Evolutionary conservation across 2,797 vertebrate genomes (phyloP).

Genomic region (Propithecus deckenii): DNA sequence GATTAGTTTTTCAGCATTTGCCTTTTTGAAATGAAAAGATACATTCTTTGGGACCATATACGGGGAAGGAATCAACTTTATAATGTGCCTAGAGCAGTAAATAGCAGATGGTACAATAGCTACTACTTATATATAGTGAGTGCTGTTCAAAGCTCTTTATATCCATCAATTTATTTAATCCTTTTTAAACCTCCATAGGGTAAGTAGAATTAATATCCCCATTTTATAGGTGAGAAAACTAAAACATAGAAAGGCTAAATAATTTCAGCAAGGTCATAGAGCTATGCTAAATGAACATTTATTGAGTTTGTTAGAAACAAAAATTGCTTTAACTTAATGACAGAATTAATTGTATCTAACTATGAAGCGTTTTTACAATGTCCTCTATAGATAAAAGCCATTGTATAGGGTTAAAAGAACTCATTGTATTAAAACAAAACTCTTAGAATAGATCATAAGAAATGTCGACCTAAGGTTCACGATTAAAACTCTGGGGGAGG

Average conservation of each 20-base stretch:
- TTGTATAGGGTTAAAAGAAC: background rate
- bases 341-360: background rate
- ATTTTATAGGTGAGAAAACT: background rate
- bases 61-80: background rate
- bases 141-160: background rate
- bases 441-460: background rate
- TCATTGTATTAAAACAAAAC: background rate
- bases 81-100: background rate
- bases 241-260: background rate
- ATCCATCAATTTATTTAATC: background rate
- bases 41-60: background rate
- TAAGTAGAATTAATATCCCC: background rate
- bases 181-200: background rate
- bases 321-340: background rate
- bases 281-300: background rate
- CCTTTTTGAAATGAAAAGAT: background rate
- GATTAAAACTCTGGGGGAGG: background rate
- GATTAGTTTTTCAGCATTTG: background rate
- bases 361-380: background rate
- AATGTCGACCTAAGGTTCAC: background rate
- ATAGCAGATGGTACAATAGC: rapidly evolving
- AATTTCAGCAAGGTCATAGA: background rate
- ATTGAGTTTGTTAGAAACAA: background rate
- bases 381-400: background rate
- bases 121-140: background rate